Conservation (phyloP, 2,113 vertebrate genomes). For the Semicossyphus pulcher region DNA sequence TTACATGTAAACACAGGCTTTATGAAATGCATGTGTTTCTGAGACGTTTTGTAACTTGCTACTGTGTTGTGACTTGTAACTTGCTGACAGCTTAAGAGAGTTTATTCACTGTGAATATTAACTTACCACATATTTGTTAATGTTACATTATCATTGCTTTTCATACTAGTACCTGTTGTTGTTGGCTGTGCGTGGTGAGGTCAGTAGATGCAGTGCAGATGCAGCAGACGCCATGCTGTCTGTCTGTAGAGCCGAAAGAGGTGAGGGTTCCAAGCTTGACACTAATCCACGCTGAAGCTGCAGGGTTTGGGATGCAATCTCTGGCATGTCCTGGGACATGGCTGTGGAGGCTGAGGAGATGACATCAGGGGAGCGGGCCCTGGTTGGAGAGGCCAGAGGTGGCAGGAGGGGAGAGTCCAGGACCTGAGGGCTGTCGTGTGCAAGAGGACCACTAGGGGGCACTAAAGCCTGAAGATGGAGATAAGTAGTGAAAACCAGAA, state of each 20-base stretch:
- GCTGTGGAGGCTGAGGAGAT: conserved; percentile 98
- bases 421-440: conserved; percentile 87
- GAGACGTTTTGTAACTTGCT: no score
- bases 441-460: conserved; percentile 82
- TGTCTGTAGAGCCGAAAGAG: conserved; percentile 74
- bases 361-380: conserved; percentile 95
- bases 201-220: conserved; percentile 91
- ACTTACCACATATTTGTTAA: neutral
- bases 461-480: conserved; percentile 74
- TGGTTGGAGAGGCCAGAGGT: conserved; percentile 91
- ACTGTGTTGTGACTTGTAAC: no score
- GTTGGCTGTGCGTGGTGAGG: conserved; percentile 86
- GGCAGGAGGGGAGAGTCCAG: conserved; percentile 90
- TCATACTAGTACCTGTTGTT: conserved; percentile 57
- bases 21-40: no score
- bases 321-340: conserved; percentile 96
- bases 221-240: conserved; percentile 97
- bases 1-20: no score
- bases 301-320: conserved; percentile 94
- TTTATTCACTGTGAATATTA: neutral
- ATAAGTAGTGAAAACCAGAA: neutral
- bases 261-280: conserved; percentile 78
- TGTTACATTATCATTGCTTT: no score
- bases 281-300: conserved; percentile 75
- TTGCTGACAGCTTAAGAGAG: no score